Evolutionary conservation across 2,113 vertebrate genomes (phyloP), one percentile per base, ranked within the genome.

Genomic region (Calonectris borealis): DNA sequence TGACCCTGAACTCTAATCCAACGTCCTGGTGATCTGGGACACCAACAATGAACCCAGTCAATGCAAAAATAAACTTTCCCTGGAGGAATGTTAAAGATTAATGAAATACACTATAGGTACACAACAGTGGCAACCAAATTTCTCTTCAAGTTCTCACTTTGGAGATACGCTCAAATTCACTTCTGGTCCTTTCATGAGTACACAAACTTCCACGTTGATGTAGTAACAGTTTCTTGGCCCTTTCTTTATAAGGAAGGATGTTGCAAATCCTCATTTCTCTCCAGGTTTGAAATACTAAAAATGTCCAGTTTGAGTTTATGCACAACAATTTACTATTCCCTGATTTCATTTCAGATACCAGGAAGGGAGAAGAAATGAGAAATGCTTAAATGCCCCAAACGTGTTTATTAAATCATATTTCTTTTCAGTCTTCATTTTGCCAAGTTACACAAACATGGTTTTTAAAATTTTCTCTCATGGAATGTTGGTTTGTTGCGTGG

Each of bases 121-220:
- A 6, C 13, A 75, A 25, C 34, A 36, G 58, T 13, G 17, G 38
- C 36, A 29, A 42, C 9, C 7, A 4, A 5, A 9, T 16, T 34
- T 21, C 11, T 7, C 34, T 10, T 5, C 13, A 25, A 22, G 8
- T 20, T 29, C 48, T 13, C 2, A 2, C 44, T 27, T 24, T 24
- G 22, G 36, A 51, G 18, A 19, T 9, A 22, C 1, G 6, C 54
- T 10, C 32, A 10, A 1, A 7, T 16, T 49, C 13, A 2, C 6
- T 6, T 14, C 11, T 7, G 26, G 21, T 36, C 19, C 6, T 38
- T 52, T 49, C 29, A 0, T 0, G 4, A 21, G 20, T 19, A 15
- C 24, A 1, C 22, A 17, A 3, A 61, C 7, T 22, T 7, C 62
- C 38, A 0, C 1, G 13, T 2, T 25, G 8, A 1, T 1, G 2